Evolutionary conservation across 2,888 invertebrate genomes (phyloP), one percentile per base, ranked within the genome.

Genomic region (Latrodectus elegans): DNA sequence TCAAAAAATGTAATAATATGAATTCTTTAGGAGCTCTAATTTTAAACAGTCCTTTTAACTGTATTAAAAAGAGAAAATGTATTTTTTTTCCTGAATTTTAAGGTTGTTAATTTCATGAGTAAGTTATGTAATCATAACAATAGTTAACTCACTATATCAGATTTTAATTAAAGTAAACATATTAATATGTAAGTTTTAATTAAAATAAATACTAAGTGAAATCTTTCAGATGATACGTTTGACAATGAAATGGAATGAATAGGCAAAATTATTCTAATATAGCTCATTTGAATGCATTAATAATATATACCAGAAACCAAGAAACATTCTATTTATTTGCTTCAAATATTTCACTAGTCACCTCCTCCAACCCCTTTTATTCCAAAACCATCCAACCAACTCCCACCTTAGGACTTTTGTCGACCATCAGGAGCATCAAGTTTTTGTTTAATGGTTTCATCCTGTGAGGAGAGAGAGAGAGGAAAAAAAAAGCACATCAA

Each of bases 381-480:
- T 72, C 76, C 84, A 72, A 70, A 77, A 52, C 49, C 60, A 68
- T 22, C 26, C 38, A 52, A 52, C 26, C 55, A 22, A n/a, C 52
- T 17, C 68, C 78, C 60, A 64, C 64, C 75, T 17, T 77, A 67
- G 52, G 22, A 49, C 67, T 51, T 51, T 38, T 70, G 51, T 67
- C 38, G 51, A 77, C 70, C 78, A 68, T 22, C 70, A 53, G 15
- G 22, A 70, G 53, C 80, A 80, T 80, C 75, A 76, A 70, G 52
- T 76, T 80, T 85, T 80, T 86, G 80, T 80, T 86, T 86, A 86
- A 86, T 86, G 85, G 64, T 76, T 80, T 80, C 71, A 73, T 83
- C 76, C 17, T 49, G 17, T 38, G 38, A 38, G 38, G 38, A 38
- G 38, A 38, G 6, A 38, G 38, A 38, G 38, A 38, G n/a, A n/a